Evolutionary conservation across 2,888 invertebrate genomes (phyloP), one percentile per base, ranked within the genome.

Genomic region (Sylvicola cinctus): DNA sequence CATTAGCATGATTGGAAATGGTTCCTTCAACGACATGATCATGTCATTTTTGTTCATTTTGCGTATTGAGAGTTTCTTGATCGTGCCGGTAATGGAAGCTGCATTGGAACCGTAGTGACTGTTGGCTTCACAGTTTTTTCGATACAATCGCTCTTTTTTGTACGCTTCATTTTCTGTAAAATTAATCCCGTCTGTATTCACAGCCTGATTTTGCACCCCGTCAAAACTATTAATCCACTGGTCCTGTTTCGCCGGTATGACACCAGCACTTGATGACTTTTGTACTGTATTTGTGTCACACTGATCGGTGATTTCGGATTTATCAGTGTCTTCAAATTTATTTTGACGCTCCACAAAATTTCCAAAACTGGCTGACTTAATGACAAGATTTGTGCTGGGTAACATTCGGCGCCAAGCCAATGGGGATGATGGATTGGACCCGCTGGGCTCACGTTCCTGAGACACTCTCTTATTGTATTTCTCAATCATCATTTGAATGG

Each of bases 401-500:
- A 63, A 59, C 1, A 64, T 61, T 39, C 70, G 50, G 38, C 69
- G 49, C 71, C 72, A 72, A 7, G 68, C 66, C 3, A 60, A 50
- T 3, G 73, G 73, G 1, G 73, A 73, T 43, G 71, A 71, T 42
- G 68, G 70, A 5, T 62, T 50, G 12, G 42, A 60, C 35, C 61
- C 63, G 16, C 33, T 41, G 3, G 36, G 43, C 3, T 58, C 54
- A 25, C 58, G 59, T 13, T 62, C 64, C 57, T 40, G 20, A 37
- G 41, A 36, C 33, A 45, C 37, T 25, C 38, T 42, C 35, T 45
- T 43, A 30, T 44, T 52, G 45, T 75, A 75, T 42, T 69, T 64
- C 30, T 70, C 73, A 45, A 76, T 69, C 73, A 76, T 77, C 36
- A 73, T 63, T 30, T 69, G 57, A 28, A 77, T 75, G 29, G 72